A percentile compares a stretch with the other conserved stretches of the same genome.
These are phyloP conservation scores for Laterallus jamaicensis DNA, from an alignment of 2,113 vertebrate genomes.

Conservation along the genomic window DNA sequence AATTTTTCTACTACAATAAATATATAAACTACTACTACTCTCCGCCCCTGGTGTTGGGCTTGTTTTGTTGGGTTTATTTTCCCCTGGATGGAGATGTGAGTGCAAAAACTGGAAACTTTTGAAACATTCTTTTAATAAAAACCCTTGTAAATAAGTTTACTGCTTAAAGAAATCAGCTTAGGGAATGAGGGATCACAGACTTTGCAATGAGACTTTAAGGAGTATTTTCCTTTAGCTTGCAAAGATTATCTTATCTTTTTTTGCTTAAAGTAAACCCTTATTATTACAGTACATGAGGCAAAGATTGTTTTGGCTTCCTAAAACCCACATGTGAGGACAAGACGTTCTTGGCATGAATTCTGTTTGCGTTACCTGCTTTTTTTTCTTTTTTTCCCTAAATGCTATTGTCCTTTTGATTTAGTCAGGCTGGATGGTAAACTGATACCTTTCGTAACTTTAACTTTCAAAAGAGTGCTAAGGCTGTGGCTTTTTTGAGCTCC, in stretches of 20 bases:
- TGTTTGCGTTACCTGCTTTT: not conserved
- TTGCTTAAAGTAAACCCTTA: slow-evolving; percentile 3
- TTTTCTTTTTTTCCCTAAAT: not conserved
- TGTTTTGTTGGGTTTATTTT: no score
- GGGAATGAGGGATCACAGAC: not conserved
- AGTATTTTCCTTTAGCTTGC: not conserved
- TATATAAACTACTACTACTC: not conserved
- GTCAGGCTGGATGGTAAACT: not conserved
- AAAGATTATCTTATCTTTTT: not conserved
- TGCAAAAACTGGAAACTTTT: not conserved
- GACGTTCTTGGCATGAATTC: not conserved
- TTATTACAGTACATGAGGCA: not conserved
- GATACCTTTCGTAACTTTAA: not conserved
- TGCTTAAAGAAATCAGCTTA: not conserved
- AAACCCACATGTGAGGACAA: not conserved
- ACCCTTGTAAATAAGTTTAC: not conserved
- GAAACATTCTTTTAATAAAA: not conserved
- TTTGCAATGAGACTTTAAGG: not conserved
- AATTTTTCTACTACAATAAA: not conserved
- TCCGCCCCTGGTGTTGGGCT: not conserved
- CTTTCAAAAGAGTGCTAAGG: not conserved
- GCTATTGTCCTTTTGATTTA: not conserved
- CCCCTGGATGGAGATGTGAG: not conserved
- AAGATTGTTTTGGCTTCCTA: not conserved
- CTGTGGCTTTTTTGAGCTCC: not conserved